These are phyloP conservation scores for Bryconaethiops microstoma DNA, from an alignment of 2,797 vertebrate species.

Conservation along the genomic window DNA sequence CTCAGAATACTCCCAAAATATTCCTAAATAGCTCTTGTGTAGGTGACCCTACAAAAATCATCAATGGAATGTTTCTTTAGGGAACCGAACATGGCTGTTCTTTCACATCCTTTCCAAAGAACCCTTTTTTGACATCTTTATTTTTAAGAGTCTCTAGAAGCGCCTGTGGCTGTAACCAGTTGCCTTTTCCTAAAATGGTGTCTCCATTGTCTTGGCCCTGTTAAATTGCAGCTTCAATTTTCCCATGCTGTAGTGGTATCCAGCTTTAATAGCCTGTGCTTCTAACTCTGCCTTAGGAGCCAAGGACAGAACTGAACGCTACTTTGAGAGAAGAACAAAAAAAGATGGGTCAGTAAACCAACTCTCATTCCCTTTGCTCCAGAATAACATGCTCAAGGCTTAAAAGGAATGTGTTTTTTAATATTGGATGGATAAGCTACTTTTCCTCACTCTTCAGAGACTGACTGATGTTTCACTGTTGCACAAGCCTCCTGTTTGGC, in stretches of 20 bases:
- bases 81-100: background rate
- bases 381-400: background rate
- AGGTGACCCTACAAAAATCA: background rate
- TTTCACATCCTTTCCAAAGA: background rate
- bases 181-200: slow-evolving; percentile 39
- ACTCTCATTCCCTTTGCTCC: background rate
- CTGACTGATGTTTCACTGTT: slow-evolving; percentile 15
- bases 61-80: background rate
- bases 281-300: slow-evolving; percentile 22
- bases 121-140: slow-evolving; percentile 13
- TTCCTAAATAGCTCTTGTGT: too few relatives aligned
- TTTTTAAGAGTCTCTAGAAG: slow-evolving; percentile 9
- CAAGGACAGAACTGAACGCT: slow-evolving; percentile 11
- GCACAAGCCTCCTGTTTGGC: slow-evolving; percentile 23
- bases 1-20: too few relatives aligned
- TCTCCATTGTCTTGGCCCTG: slow-evolving; percentile 39
- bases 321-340: background rate
- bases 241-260: slow-evolving; percentile 36
- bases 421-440: background rate
- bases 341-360: background rate
- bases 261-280: slow-evolving; percentile 41
- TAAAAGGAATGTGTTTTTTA: background rate
- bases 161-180: slow-evolving; percentile 44
- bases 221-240: slow-evolving; percentile 41
- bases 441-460: slow-evolving; percentile 20